Evolutionary conservation across 1,140 invertebrate genomes (phyloP).

Genomic region (Arion vulgaris): DNA sequence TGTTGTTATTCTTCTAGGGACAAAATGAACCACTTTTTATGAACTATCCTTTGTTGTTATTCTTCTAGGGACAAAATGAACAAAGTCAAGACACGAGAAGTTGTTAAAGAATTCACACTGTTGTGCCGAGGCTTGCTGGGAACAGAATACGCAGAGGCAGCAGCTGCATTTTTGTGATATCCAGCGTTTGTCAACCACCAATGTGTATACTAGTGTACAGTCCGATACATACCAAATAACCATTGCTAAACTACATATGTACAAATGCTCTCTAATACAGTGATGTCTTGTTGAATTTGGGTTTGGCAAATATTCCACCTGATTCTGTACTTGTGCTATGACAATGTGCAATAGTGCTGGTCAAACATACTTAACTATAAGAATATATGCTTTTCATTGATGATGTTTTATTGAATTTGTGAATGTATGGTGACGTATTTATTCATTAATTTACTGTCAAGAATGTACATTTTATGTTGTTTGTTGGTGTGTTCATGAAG

Average conservation of each 20-base stretch:
- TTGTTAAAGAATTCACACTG: conserved; percentile 76
- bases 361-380: neutral
- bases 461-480: no score
- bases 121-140: conserved; percentile 76
- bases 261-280: no score
- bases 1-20: no score
- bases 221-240: neutral
- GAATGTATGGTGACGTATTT: no score
- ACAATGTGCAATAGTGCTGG: neutral
- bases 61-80: conserved; percentile 77
- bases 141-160: conserved; percentile 72
- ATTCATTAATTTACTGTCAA: no score
- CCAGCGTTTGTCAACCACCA: neutral
- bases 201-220: neutral
- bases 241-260: no score
- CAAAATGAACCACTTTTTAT: no score
- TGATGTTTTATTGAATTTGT: no score
- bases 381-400: no score
- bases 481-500: no score
- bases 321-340: neutral
- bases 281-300: neutral
- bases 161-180: conserved; percentile 49
- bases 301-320: neutral
- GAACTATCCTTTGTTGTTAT: no score
- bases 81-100: conserved; percentile 75